These are phyloP conservation scores for Drosophila lowei DNA, from an alignment of 1,140 invertebrate genomes.

Conservation along the genomic window DNA sequence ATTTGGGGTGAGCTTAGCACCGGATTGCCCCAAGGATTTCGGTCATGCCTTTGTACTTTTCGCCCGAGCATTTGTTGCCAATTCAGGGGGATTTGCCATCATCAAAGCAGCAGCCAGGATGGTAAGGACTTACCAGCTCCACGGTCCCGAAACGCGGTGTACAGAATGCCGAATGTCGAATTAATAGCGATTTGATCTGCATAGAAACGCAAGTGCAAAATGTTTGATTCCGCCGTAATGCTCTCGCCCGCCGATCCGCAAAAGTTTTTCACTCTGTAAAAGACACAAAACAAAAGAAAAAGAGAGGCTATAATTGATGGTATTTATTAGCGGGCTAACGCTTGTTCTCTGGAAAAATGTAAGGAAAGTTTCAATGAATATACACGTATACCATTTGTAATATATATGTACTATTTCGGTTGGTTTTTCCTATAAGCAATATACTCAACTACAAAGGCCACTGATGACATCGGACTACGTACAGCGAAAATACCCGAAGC, in stretches of 20 bases:
- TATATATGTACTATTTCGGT: background rate
- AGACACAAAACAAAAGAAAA: slow-evolving; percentile 1
- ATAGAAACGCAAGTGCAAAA: slow-evolving; percentile 89
- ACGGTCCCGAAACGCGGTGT: slow-evolving; percentile 89
- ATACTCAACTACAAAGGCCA: too few species aligned
- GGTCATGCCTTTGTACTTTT: slow-evolving; percentile 36
- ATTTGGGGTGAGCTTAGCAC: slow-evolving; percentile 56
- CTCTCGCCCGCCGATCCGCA: slow-evolving; percentile 91
- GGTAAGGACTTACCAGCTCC: slow-evolving; percentile 66
- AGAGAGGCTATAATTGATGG: too few species aligned
- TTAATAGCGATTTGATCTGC: slow-evolving; percentile 87
- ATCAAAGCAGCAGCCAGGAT: slow-evolving; percentile 15
- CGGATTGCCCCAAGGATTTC: slow-evolving; percentile 57
- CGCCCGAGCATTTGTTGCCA: slow-evolving; percentile 52
- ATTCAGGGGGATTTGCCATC: slow-evolving; percentile 60
- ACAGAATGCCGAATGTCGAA: slow-evolving; percentile 88
- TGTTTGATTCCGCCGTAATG: slow-evolving; percentile 86
- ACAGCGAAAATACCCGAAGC: too few species aligned
- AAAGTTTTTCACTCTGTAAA: slow-evolving; percentile 86
- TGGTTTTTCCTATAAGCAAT: too few species aligned
- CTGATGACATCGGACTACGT: too few species aligned
- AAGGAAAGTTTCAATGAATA: too few species aligned
- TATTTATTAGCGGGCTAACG: too few species aligned
- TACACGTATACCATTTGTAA: too few species aligned
- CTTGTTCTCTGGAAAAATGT: too few species aligned